These are phyloP conservation scores for Xestia c-nigrum DNA, from an alignment of 2,888 invertebrate genomes.

Conservation along the genomic window DNA sequence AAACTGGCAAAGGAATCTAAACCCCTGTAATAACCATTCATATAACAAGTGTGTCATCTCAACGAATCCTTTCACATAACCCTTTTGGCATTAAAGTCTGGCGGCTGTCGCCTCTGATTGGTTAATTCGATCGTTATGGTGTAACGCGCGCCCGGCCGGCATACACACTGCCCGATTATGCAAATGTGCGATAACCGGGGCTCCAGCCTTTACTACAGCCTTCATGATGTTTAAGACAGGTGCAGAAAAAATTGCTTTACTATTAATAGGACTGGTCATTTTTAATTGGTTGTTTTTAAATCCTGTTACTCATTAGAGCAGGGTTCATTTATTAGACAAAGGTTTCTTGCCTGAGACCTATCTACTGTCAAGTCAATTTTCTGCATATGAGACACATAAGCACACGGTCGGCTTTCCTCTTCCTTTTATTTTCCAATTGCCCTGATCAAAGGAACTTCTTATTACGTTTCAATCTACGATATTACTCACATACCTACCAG, in stretches of 20 bases:
- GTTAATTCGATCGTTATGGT: constrained; percentile 68
- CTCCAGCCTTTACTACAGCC: constrained; percentile 20
- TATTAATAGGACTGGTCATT: constrained; percentile 39
- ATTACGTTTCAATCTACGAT: not conserved
- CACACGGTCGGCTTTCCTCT: not conserved
- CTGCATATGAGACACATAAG: not conserved
- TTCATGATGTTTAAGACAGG: constrained; percentile 43
- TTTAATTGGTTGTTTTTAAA: constrained; percentile 29
- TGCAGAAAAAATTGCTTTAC: constrained; percentile 38
- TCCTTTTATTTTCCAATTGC: not conserved
- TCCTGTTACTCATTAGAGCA: constrained; percentile 17
- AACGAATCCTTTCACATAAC: constrained; percentile 54
- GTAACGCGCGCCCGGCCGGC: constrained; percentile 61
- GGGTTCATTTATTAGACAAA: constrained; percentile 2
- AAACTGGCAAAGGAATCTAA: constrained; percentile 8
- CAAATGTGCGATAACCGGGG: constrained; percentile 65
- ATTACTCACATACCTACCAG: not conserved
- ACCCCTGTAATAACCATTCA: constrained; percentile 26
- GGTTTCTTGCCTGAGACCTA: not conserved
- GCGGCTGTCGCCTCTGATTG: constrained; percentile 66
- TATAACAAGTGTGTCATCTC: constrained; percentile 50
- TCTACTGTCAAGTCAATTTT: not conserved
- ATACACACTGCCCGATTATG: constrained; percentile 71
- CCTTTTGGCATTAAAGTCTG: constrained; percentile 50
- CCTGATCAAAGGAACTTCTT: not conserved